These are phyloP conservation scores for Promerops cafer DNA, from an alignment of 2,113 vertebrate genomes.

Conservation along the genomic window DNA sequence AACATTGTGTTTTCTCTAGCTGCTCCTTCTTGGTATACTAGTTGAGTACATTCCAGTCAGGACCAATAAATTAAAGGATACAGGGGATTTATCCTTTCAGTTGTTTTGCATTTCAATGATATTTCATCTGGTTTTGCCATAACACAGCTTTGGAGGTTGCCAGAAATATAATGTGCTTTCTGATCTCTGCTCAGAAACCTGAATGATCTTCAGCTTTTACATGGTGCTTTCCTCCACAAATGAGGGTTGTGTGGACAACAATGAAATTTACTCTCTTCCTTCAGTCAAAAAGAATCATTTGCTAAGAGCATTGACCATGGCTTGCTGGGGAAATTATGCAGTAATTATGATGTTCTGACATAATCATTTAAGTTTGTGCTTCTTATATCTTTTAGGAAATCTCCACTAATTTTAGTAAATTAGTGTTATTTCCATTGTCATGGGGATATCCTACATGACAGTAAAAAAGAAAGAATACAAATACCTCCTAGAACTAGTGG, in stretches of 20 bases:
- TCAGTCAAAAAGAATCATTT: not conserved
- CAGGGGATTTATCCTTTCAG: not conserved
- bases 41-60: not conserved
- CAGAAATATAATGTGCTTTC: not conserved
- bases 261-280: not conserved
- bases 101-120: not conserved
- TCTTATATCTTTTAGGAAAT: not conserved
- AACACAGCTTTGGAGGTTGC: not conserved
- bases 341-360: not conserved
- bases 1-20: not conserved
- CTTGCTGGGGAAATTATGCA: not conserved
- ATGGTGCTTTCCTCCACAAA: not conserved
- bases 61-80: not conserved
- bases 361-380: not conserved
- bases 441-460: not conserved
- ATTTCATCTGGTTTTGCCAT: not conserved
- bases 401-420: not conserved
- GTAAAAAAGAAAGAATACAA: not conserved
- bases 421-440: not conserved
- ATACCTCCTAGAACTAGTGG: not conserved
- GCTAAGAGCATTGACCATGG: not conserved
- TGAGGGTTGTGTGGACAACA: not conserved
- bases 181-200: not conserved
- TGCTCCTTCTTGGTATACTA: not conserved
- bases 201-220: not conserved